Evolutionary conservation across 2,888 invertebrate genomes (phyloP), one percentile per base, ranked within the genome.

Genomic region (Glaucopsyche alexis): DNA sequence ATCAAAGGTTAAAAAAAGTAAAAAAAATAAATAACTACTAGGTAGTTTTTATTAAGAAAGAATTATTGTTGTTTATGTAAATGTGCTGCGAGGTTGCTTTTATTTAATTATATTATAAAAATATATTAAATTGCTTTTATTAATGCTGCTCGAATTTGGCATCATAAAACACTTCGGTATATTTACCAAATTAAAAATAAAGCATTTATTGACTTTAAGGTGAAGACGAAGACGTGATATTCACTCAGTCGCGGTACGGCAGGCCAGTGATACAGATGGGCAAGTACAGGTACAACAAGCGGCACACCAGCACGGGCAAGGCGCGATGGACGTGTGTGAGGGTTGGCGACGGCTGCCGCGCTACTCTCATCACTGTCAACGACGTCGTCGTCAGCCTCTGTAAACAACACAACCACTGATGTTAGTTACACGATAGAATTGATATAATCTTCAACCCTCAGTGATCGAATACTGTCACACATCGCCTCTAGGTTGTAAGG

Each of bases 281-380:
- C 0, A 38, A 52, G 0, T 83, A 87, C 75, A 78, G 84, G 16
- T 86, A 78, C 74, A 84, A 84, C 74, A 81, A 78, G 74, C 78
- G 80, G 11, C 77, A 76, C 13, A 75, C 77, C 7, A 76, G 78
- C 52, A 82, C 75, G 13, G 85, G 84, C 0, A 81, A 76, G 47
- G 78, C 74, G 0, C 80, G 82, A 16, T 87, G 87, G 87, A 71
- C 76, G 1, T 87, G 87, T 76, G 81, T 78, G 3, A 82, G 78
- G 70, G 75, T 77, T 14, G 72, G 76, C 4, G 64, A 29, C 0
- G 82, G 82, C 1, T 88, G 87, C 76, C 79, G 79, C 14, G 84
- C 85, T 1, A 77, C 77, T n/a, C 38, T 86, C 29, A 76, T 78
- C 72, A 86, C 85, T 0, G 5, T 81, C 0, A 75, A 83, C 1